These are phyloP conservation scores for Indicator maculatus DNA, from an alignment of 2,113 vertebrate species.

Conservation along the genomic window DNA sequence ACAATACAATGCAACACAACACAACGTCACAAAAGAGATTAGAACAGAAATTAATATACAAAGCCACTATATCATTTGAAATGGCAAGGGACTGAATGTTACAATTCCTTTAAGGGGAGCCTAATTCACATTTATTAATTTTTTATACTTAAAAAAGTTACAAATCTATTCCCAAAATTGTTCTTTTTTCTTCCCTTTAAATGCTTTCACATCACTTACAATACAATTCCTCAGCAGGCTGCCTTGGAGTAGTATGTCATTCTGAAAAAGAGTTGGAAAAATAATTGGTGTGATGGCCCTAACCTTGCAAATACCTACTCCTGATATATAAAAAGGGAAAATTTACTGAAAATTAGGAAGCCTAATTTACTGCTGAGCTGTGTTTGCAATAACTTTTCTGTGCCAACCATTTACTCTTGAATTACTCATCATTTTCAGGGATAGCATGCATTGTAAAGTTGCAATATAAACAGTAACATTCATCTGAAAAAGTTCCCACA, in stretches of 20 bases:
- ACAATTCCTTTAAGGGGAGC: background rate
- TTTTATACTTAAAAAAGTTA: constrained; percentile 25
- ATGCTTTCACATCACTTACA: background rate
- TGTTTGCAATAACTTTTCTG: background rate
- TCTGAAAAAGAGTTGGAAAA: constrained; percentile 51
- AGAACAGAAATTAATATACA: constrained; percentile 34
- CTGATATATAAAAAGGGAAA: constrained; percentile 12
- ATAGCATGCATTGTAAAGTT: background rate
- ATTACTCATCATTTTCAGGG: background rate
- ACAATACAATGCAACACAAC: constrained; percentile 62
- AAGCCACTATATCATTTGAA: constrained; percentile 48
- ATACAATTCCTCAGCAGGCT: constrained; percentile 11
- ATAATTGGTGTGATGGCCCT: constrained; percentile 54
- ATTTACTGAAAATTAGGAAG: background rate
- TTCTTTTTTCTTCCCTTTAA: constrained; percentile 3
- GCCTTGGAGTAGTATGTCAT: constrained; percentile 5
- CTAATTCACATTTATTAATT: constrained; percentile 9
- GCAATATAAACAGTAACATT: background rate
- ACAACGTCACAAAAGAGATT: constrained; percentile 58
- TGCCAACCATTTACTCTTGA: background rate
- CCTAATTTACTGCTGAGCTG: background rate
- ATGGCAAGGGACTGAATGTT: constrained; percentile 19
- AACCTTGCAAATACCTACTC: constrained; percentile 49
- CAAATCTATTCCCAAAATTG: constrained; percentile 41
- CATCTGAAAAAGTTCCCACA: background rate